phyloP scores from a whole-genome alignment of 1,140 invertebrate genomes.

The Drosophila littoralis region DNA sequence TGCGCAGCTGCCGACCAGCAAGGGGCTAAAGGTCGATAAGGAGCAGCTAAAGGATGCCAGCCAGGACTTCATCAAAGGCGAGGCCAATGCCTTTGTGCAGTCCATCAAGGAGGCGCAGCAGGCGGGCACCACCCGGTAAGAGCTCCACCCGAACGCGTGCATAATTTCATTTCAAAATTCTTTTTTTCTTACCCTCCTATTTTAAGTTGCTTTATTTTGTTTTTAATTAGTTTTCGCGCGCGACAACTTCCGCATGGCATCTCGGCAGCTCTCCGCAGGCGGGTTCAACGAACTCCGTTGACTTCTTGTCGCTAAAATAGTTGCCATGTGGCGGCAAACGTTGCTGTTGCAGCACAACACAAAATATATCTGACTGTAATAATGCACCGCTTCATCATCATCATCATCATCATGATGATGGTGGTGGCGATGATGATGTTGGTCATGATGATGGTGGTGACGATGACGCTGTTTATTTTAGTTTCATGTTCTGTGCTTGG shows the following conservation, averaged over 20 bases:
- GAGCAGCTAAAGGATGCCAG: constrained; percentile 74
- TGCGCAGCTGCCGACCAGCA: constrained; percentile 36
- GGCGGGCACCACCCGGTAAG: constrained; percentile 67
- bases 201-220: constrained; percentile 42
- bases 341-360: constrained; percentile 42
- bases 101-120: constrained; percentile 72
- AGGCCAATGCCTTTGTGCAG: constrained; percentile 68
- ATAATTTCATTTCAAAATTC: constrained; percentile 25
- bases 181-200: constrained; percentile 13
- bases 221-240: constrained; percentile 45
- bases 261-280: constrained; percentile 9
- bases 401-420: constrained; percentile 23
- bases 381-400: constrained; percentile 29
- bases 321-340: constrained; percentile 61
- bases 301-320: constrained; percentile 75
- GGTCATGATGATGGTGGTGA: constrained; percentile 30
- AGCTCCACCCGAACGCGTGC: constrained; percentile 21
- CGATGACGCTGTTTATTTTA: constrained; percentile 69
- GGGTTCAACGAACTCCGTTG: constrained; percentile 65
- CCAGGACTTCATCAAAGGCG: constrained; percentile 72
- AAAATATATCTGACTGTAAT: constrained; percentile 28
- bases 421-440: constrained; percentile 2
- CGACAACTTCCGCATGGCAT: constrained; percentile 58
- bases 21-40: constrained; percentile 42
- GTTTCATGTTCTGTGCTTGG: constrained; percentile 75